Base-by-base conservation (phyloP, 2,888 invertebrate genomes). In the Marronus borbonicus region DNA sequence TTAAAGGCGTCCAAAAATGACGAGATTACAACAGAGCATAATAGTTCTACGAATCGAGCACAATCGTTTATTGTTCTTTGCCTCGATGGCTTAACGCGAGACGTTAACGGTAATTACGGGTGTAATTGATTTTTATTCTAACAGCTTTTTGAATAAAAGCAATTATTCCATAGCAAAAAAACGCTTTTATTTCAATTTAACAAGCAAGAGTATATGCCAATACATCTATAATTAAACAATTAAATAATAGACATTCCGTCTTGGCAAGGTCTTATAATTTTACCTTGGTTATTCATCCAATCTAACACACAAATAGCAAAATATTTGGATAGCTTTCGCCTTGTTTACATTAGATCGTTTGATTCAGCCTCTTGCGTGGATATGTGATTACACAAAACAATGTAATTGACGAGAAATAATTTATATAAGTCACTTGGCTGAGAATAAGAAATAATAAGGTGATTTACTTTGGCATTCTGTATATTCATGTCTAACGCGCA, bases 401-500 rank as follows among this genome's bases (percentile, higher is more conserved):
- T 72, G 20, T 58, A 72, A 72, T 72, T 58, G 58, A 72, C 58
- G 72, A 58, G 72, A 58, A 72, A 72, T 72, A 72, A 72, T 72
- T 58, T 39, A 60, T 72, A 39, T 36, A 55, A 70, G 17, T 3
- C n/a, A n/a, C 14, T 50, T 36, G 10, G 55, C 8, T 65, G n/a
- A 58, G 55, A 72, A 39, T 58, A 17, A 39, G 39, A 8, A 60
- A 70, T 24, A 58, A 39, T 58, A 50, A 50, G 12, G 70, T 36
- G 58, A 55, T 55, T 70, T 70, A 70, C 17, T 70, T 70, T 12
- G 20, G 36, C 10, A 28, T 58, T 31, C n/a, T 58, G 70, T 55
- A n/a, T 24, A 55, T 24, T 39, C 20, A 70, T 20, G 20, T 36
- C 44, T 20, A 17, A 31, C 17, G 36, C 55, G 14, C 55, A 58